Base-by-base conservation (phyloP, 1,140 invertebrate species). In the Acromyrmex echinatior region DNA sequence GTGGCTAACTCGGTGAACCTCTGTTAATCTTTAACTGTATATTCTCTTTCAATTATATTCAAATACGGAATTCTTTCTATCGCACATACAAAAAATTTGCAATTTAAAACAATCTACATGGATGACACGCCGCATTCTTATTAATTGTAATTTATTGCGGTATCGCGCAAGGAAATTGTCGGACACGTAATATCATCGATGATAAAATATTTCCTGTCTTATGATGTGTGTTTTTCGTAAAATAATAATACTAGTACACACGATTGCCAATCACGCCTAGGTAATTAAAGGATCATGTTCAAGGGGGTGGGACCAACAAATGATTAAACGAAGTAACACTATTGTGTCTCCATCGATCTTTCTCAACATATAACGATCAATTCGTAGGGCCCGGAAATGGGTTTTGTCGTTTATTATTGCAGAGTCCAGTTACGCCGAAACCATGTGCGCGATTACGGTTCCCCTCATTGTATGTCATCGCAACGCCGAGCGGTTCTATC, bases 331-430 rank as follows among this genome's bases (percentile, higher is more conserved):
- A 81, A 18, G 3, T n/a, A 14, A 49, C 16, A n/a, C 4, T 12
- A n/a, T 12, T 35, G n/a, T n/a, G 14, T 56, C 51, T 35, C 28
- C 12, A n/a, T 39, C 21, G 68, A 81, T 70, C 10, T 71, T 81
- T 45, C 66, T 21, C 31, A 62, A 60, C 74, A n/a, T 39, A 21
- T 39, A 21, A 0, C 6, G 14, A 60, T 76, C 18, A 31, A 35
- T 81, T 16, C 35, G 16, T 71, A 71, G 21, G 21, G 31, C 18
- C 78, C 35, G 21, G 85, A 91, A 90, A 87, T 86, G 82, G 86
- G 65, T 39, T 77, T 88, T 77, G 21, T 71, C n/a, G 90, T 91
- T 90, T 91, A 90, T 91, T 91, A 82, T 87, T 71, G 25, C 71
- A 81, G 87, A 86, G 71, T 86, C 82, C 77, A 63, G 62, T 91